Evolutionary conservation across 2,888 invertebrate genomes (phyloP).

Genomic region (Eupeodes latifasciatus): DNA sequence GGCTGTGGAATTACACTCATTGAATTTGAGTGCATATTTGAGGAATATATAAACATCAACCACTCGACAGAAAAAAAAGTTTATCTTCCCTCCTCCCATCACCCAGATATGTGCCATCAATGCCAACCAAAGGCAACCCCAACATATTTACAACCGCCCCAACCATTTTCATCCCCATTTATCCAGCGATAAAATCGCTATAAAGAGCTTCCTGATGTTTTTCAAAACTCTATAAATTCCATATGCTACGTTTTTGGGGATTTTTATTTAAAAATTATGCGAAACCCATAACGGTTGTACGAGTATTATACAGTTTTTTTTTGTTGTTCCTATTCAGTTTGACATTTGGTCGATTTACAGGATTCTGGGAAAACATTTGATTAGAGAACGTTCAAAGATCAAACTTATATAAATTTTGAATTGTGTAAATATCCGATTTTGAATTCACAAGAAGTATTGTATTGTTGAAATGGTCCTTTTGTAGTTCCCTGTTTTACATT

Average conservation of each 20-base stretch:
- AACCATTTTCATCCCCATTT: slow-evolving; percentile 64
- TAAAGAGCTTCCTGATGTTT: slow-evolving; percentile 73
- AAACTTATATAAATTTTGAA: slow-evolving; percentile 35
- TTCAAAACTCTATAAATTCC: slow-evolving; percentile 76
- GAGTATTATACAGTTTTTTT: not conserved
- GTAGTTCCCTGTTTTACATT: slow-evolving; percentile 3
- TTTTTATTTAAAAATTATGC: slow-evolving; percentile 75
- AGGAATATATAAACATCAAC: slow-evolving; percentile 48
- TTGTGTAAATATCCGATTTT: slow-evolving; percentile 41
- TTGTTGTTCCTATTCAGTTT: slow-evolving; percentile 10
- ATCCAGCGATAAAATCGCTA: slow-evolving; percentile 68
- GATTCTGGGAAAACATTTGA: slow-evolving; percentile 32
- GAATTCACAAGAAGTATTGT: slow-evolving; percentile 44
- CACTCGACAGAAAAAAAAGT: slow-evolving; percentile 35
- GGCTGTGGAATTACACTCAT: slow-evolving; percentile 23
- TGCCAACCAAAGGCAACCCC: no score
- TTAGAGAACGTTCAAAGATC: slow-evolving; percentile 30
- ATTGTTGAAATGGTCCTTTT: slow-evolving; percentile 22
- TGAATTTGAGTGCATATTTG: slow-evolving; percentile 56
- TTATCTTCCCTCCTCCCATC: not conserved
- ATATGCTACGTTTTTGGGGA: slow-evolving; percentile 68
- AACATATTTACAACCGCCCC: slow-evolving; percentile 23
- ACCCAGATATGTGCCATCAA: no score
- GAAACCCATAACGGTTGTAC: slow-evolving; percentile 58
- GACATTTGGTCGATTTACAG: slow-evolving; percentile 57